These are phyloP conservation scores for Xestia ashworthii DNA, from an alignment of 2,888 invertebrate genomes.

Conservation along the genomic window DNA sequence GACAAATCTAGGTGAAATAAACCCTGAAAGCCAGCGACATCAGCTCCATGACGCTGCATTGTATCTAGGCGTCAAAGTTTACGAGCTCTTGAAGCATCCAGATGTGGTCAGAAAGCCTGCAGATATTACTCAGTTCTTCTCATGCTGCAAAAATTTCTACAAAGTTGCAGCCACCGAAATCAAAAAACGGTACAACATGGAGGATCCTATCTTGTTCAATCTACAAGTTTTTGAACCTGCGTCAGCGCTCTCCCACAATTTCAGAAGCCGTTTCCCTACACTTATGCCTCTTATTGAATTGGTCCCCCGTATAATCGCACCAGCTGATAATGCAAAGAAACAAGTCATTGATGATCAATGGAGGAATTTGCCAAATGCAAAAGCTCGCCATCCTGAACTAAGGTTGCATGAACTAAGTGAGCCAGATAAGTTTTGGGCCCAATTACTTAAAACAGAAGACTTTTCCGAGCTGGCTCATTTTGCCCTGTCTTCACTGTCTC, in stretches of 20 bases:
- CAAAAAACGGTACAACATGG: conserved; percentile 7
- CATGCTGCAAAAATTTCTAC: conserved; percentile 1
- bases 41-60: background rate
- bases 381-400: conserved; percentile 40
- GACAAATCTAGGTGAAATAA: background rate
- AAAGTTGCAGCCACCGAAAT: background rate
- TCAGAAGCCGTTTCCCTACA: conserved; percentile 18
- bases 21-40: background rate
- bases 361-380: conserved; percentile 23
- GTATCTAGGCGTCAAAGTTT: conserved; percentile 5
- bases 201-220: background rate
- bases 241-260: conserved; percentile 1
- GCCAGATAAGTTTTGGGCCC: conserved; percentile 50
- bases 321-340: conserved; percentile 38
- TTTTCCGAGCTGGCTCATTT: conserved; percentile 47
- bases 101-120: conserved; percentile 3
- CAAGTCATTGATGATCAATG: conserved; percentile 32
- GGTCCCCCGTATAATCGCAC: conserved; percentile 42
- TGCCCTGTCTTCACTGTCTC: conserved; percentile 15
- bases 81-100: background rate
- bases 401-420: conserved; percentile 30
- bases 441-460: conserved; percentile 47
- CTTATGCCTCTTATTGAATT: conserved; percentile 46
- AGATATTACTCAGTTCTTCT: conserved; percentile 1
- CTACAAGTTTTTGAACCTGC: conserved; percentile 7